Evolutionary conservation across 2,888 invertebrate species (phyloP), one percentile per base, ranked within the genome.

Genomic region (Sinodicranocentrus sp.): DNA sequence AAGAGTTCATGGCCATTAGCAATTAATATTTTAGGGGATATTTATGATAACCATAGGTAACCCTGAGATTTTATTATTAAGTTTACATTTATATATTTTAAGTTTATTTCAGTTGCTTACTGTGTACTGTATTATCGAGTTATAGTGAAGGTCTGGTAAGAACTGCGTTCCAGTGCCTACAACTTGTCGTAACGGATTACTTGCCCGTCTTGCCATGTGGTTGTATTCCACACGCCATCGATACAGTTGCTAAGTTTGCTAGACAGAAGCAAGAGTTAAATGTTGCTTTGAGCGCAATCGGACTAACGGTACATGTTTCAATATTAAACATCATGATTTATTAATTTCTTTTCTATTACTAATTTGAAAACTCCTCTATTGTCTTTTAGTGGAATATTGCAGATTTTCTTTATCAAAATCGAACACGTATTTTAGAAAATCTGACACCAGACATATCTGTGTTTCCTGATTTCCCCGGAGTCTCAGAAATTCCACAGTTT

Each of bases 241-340:
- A 96, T 87, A 97, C 98, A 0, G 97, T 98, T 2, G 96, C 98
- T 0, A 97, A 96, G 90, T 99, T 98, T 92, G 98, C 98, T 21
- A 94, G 95, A 17, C 99, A 99, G 92, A 96, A 96, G 54, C 96
- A 97, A 90, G 98, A 99, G 91, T 92, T 99, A 72, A 99, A 99
- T 91, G 98, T 99, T 90, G 97, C 98, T 28, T 93, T 99, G 52
- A 98, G 98, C 3, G 98, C 99, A 54, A 96, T 99, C 71, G 98
- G 98, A 19, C 92, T 98, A 71, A 95, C 98, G 96, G 98, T 97
- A 91, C 90, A 25, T 17, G 71, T 15, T 25, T 25, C 33, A 23
- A 63, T 8, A 70, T 70, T 48, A 25, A 44, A 26, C 19, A 6
- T 67, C 67, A 21, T 15, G 28, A 59, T 52, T 23, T 26, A 28